Percentiles rank a stretch among this genome's conserved stretches.
These are phyloP conservation scores for Synergus japonicus DNA, from an alignment of 2,888 invertebrate genomes.

Conservation along the genomic window DNA sequence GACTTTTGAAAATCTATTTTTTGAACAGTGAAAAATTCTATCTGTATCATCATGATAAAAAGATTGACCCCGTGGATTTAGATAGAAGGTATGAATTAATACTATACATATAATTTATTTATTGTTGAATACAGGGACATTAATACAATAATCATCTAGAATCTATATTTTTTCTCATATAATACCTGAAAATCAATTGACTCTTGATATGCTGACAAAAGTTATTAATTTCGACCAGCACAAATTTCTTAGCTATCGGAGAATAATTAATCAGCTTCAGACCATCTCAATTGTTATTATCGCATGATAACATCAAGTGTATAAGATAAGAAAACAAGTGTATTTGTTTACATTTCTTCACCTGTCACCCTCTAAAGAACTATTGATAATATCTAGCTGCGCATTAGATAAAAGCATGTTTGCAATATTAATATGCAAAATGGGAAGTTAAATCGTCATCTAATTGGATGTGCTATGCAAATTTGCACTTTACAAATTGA, in stretches of 20 bases:
- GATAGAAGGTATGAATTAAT: background rate
- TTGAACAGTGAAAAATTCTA: background rate
- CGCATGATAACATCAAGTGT: background rate
- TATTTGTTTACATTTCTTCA: constrained; percentile 13
- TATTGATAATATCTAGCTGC: constrained; percentile 13
- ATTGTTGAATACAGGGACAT: too few species aligned
- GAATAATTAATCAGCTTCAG: background rate
- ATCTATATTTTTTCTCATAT: background rate
- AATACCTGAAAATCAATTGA: background rate
- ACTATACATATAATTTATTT: too few species aligned
- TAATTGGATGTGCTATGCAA: background rate
- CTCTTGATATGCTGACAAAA: background rate
- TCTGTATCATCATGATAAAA: background rate
- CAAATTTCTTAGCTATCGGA: background rate
- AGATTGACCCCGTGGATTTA: background rate
- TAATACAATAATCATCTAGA: background rate
- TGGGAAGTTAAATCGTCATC: background rate
- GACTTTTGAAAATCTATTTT: background rate
- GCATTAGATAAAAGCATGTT: constrained; percentile 3
- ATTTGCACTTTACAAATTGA: too few species aligned
- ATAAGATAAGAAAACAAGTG: constrained; percentile 6
- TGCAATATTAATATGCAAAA: constrained; percentile 9
- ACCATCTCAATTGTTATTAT: background rate
- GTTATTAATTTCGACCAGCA: background rate
- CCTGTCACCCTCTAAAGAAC: background rate